Evolutionary conservation across 1,140 invertebrate species (phyloP).

Genomic region (Drosophila mayri): DNA sequence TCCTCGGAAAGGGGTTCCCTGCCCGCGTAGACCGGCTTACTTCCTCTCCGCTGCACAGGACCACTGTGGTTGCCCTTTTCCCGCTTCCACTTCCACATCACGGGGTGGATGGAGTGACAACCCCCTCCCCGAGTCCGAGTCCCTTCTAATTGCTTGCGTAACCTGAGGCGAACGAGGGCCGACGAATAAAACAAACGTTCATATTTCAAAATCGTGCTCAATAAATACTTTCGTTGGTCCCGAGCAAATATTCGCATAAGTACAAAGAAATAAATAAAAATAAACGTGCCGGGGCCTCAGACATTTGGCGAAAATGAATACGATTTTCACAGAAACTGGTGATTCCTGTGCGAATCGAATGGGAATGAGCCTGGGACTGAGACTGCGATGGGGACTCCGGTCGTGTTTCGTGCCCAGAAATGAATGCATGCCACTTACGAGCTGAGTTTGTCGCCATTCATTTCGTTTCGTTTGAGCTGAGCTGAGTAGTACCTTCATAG

Average conservation of each 20-base stretch:
- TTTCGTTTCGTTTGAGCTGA: constrained; percentile 40
- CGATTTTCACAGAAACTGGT: constrained; percentile 46
- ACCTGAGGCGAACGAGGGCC: constrained; percentile 59
- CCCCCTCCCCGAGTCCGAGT: constrained; percentile 43
- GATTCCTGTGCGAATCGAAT: constrained; percentile 57
- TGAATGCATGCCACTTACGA: constrained; percentile 78
- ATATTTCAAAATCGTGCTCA: constrained; percentile 82
- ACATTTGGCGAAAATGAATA: constrained; percentile 57
- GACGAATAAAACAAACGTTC: constrained; percentile 59
- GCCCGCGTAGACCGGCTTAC: constrained; percentile 68
- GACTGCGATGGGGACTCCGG: constrained; percentile 14
- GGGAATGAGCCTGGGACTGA: constrained; percentile 18
- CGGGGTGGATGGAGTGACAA: constrained; percentile 50
- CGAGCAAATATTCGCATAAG: constrained; percentile 53
- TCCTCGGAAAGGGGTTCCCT: constrained; percentile 17
- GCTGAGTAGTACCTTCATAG: constrained; percentile 1
- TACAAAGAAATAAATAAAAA: constrained; percentile 31
- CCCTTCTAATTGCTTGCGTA: constrained; percentile 81
- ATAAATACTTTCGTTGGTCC: constrained; percentile 75
- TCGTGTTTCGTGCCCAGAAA: constrained; percentile 57
- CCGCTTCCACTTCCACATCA: constrained; percentile 9
- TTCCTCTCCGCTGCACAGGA: constrained; percentile 66
- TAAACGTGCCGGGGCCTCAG: constrained; percentile 67
- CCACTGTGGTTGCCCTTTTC: constrained; percentile 65
- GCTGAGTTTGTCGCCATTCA: constrained; percentile 71